Evolutionary conservation across 1,140 invertebrate genomes (phyloP).

Genomic region (Drosophila fuyamai): DNA sequence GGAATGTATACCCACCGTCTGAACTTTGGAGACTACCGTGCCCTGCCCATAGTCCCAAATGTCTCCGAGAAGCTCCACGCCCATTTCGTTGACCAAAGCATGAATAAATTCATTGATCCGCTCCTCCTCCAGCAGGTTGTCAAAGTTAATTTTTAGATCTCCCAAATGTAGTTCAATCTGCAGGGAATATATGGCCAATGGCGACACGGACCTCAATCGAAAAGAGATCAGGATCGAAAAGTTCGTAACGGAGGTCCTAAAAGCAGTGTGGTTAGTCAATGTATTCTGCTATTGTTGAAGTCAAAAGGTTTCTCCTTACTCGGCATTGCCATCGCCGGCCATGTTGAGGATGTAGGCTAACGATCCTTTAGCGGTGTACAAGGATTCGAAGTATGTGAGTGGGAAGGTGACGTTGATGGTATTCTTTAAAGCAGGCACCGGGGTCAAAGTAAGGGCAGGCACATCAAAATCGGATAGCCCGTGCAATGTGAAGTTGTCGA

Average conservation of each 20-base stretch:
- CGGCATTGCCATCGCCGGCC: slow-evolving; percentile 70
- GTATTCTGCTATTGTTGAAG: background rate
- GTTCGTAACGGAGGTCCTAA: slow-evolving; percentile 43
- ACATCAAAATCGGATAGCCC: slow-evolving; percentile 71
- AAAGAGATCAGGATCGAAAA: slow-evolving; percentile 57
- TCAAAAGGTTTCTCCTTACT: slow-evolving; percentile 43
- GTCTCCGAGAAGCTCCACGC: slow-evolving; percentile 69
- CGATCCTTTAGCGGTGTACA: slow-evolving; percentile 78
- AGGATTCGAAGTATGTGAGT: slow-evolving; percentile 56
- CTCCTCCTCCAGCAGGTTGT: slow-evolving; percentile 69
- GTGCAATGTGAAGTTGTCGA: slow-evolving; percentile 61
- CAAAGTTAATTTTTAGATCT: slow-evolving; percentile 63
- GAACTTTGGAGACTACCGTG: slow-evolving; percentile 30
- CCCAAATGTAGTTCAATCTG: slow-evolving; percentile 58
- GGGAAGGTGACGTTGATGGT: slow-evolving; percentile 67
- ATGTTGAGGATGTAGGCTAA: slow-evolving; percentile 71
- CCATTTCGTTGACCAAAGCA: slow-evolving; percentile 68
- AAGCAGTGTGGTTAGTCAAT: background rate
- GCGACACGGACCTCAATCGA: slow-evolving; percentile 33
- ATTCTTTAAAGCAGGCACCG: slow-evolving; percentile 22
- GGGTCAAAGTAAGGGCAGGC: slow-evolving; percentile 40
- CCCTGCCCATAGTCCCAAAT: slow-evolving; percentile 62
- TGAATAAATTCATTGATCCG: slow-evolving; percentile 68
- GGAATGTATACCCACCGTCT: slow-evolving; percentile 45
- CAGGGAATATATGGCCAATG: slow-evolving; percentile 52